Evolutionary conservation across 2,888 invertebrate species (phyloP).

Genomic region (Harpalus rubripes): DNA sequence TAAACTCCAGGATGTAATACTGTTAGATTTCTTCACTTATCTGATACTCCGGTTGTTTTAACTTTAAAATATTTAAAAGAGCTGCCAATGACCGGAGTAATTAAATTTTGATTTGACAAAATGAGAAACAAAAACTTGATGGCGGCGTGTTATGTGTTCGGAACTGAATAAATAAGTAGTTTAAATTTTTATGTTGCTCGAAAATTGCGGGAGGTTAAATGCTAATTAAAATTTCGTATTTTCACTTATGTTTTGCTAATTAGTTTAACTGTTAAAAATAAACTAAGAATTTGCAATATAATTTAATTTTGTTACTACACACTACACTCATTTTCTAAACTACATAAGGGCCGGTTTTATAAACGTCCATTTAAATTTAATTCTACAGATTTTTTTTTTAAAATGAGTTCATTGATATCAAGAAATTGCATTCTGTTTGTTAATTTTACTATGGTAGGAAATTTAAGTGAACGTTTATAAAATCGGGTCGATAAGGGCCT

Average conservation of each 20-base stretch:
- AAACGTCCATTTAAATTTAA: too few species aligned
- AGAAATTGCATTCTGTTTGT: too few species aligned
- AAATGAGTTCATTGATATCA: too few species aligned
- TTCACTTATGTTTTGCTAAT: not conserved
- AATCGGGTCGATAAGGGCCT: too few species aligned
- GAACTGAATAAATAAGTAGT: constrained; percentile 29
- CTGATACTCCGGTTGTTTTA: constrained; percentile 47
- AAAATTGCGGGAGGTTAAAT: constrained; percentile 12
- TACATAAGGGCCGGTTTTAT: too few species aligned
- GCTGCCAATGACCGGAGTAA: constrained; percentile 47
- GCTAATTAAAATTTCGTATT: constrained; percentile 18
- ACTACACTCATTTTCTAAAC: too few species aligned
- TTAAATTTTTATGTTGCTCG: constrained; percentile 18
- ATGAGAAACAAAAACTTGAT: constrained; percentile 19
- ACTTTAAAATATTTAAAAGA: constrained; percentile 50
- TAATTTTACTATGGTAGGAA: too few species aligned
- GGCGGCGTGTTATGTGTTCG: constrained; percentile 13
- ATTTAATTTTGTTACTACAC: too few species aligned
- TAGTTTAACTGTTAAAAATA: too few species aligned
- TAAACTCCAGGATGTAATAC: constrained; percentile 57
- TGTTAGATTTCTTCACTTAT: constrained; percentile 60
- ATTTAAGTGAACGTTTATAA: too few species aligned
- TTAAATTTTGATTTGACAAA: constrained; percentile 31
- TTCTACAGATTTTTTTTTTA: too few species aligned
- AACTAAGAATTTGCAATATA: too few species aligned